Evolutionary conservation across 2,797 vertebrate genomes (phyloP), one percentile per base, ranked within the genome.

Genomic region (Euthynnus affinis): DNA sequence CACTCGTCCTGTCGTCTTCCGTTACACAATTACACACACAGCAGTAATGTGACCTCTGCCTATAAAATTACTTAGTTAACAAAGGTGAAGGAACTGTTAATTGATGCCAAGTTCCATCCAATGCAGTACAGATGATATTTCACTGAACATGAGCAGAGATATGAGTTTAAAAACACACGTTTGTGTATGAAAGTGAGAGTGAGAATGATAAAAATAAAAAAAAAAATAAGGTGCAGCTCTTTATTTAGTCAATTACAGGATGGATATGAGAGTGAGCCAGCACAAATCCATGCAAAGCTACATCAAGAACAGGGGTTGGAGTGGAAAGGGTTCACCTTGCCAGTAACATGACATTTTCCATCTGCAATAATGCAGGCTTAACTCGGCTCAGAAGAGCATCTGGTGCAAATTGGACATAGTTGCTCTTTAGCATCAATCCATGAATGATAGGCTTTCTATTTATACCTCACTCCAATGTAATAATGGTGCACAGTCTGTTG

Each of bases 261-360:
- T 64, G 81, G 89, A 91, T 91, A 68, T 86, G 81, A 72, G 88
- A 87, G 87, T 78, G 87, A 90, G 91, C 86, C 89, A 34, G 78
- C 44, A 29, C 57, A 80, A 76, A 81, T 90, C 81, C 82, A 85
- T 78, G 68, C 78, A 82, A 79, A 87, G 83, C 85, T 52, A 71
- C 80, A 72, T 79, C 52, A 61, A 80, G 83, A 87, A 57, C 74
- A 65, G 58, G 52, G 75, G 75, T 61, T 82, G 72, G 80, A 89
- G 81, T 69, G 74, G 70, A 84, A 83, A 74, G 80, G 78, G 72
- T 86, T 89, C 88, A 93, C 87, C 89, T 89, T 94, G 92, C 92
- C 94, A 94, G 92, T 90, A 90, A 84, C 89, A 85, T 93, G 91
- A 93, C 92, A 94, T 95, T 94, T 92, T 91, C 87, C 80, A 90